Base-by-base conservation (phyloP, 2,888 invertebrate genomes). In the Apamea anceps region DNA sequence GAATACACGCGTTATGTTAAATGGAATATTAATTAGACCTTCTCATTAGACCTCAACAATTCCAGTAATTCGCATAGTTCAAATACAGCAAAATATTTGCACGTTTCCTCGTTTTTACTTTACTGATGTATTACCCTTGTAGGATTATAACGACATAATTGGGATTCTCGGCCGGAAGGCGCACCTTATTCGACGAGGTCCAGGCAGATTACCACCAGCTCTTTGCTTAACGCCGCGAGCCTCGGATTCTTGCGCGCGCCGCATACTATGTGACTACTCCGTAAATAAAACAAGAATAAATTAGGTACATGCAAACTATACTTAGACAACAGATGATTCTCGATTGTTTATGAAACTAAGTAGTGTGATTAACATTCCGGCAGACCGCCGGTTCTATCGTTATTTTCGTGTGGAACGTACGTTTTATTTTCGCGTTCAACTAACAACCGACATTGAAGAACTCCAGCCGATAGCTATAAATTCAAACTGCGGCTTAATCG, bases 401-500 rank as follows among this genome's bases (percentile, higher is more conserved):
- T 84, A 86, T 84, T 87, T 85, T 88, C 74, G 67, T 81, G 65
- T 70, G 70, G 71, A 80, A 80, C 68, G 37, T 79, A 28, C 18
- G 57, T 68, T 87, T 87, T 85, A 81, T 85, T 86, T 82, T 79
- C 62, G 45, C 72, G 65, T 73, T 87, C 86, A 87, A 92, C 79
- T 82, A 90, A 92, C 91, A 85, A 89, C 91, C 92, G 90, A 91
- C 90, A 90, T 93, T 93, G 91, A 93, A 92, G 92, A 93, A 94
- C 92, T 91, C 90, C 90, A 89, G 85, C 83, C 88, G 85, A 90
- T 88, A 90, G 92, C 90, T 87, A 95, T 95, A 94, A 95, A 95
- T 95, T 91, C 84, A 91, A 89, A 89, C 87, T 87, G 89, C 90
- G 91, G 89, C 91, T 92, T 93, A 92, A 93, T 91, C 89, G 90